Evolutionary conservation across 1,140 invertebrate genomes (phyloP).

Genomic region (Drosophila eugracilis): DNA sequence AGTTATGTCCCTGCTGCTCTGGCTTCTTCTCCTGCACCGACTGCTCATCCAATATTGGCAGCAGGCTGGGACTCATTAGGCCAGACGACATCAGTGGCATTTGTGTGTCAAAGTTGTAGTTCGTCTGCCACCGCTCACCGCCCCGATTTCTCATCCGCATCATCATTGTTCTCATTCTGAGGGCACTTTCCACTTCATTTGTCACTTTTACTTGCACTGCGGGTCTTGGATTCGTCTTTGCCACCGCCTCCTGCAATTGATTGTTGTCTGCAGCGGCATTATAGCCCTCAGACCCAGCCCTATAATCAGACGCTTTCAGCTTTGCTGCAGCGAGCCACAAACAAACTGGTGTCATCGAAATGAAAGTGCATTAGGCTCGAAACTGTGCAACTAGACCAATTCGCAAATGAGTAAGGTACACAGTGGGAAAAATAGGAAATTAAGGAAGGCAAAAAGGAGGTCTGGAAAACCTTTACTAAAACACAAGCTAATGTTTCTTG

Average conservation of each 20-base stretch:
- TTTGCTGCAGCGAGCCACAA: conserved; percentile 74
- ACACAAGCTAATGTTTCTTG: neutral
- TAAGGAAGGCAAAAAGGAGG: neutral
- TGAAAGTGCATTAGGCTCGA: conserved; percentile 70
- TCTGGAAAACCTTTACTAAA: too few relatives aligned
- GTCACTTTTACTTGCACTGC: conserved; percentile 82
- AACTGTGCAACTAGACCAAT: conserved; percentile 53
- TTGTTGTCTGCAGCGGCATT: conserved; percentile 65
- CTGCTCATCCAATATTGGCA: conserved; percentile 61
- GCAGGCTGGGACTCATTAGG: conserved; percentile 45
- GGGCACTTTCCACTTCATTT: conserved; percentile 81
- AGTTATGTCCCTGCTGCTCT: conserved; percentile 27
- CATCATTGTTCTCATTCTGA: conserved; percentile 38
- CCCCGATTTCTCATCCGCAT: conserved; percentile 28
- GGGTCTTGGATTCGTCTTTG: conserved; percentile 35
- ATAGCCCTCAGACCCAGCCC: conserved; percentile 32
- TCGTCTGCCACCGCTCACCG: conserved; percentile 27
- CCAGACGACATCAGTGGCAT: conserved; percentile 41
- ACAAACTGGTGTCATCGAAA: conserved; percentile 64
- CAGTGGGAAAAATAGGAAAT: conserved; percentile 2
- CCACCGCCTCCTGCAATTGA: conserved; percentile 57
- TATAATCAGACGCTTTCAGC: conserved; percentile 63
- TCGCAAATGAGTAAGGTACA: conserved; percentile 28
- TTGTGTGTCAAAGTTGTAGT: conserved; percentile 60
- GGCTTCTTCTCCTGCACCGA: neutral